Evolutionary conservation across 2,888 invertebrate species (phyloP).

Genomic region (Dione juno): DNA sequence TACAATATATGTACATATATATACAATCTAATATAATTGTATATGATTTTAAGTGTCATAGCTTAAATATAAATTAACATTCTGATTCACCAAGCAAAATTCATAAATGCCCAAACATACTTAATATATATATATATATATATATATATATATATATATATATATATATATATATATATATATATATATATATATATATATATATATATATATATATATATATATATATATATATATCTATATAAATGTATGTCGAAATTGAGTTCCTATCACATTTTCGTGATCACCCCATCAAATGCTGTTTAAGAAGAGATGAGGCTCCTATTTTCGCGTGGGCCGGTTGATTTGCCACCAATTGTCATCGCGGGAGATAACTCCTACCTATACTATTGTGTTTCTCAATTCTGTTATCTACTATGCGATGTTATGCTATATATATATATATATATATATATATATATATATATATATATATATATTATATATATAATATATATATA

Average conservation of each 20-base stretch:
- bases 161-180: too few species aligned
- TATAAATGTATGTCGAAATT: not conserved
- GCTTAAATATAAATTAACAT: not conserved
- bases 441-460: too few species aligned
- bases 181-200: too few species aligned
- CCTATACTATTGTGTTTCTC: slow-evolving; percentile 30
- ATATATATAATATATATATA: too few species aligned
- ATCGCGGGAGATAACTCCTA: slow-evolving; percentile 55
- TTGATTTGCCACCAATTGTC: slow-evolving; percentile 68
- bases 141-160: too few species aligned
- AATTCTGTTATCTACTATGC: slow-evolving; percentile 19
- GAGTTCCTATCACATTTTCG: slow-evolving; percentile 37
- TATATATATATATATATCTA: too few species aligned
- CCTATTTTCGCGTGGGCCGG: slow-evolving; percentile 64
- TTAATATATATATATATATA: not conserved
- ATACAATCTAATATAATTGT: not conserved
- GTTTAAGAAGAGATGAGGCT: slow-evolving; percentile 75
- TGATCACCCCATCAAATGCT: slow-evolving; percentile 51
- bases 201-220: too few species aligned
- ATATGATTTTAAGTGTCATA: too few species aligned
- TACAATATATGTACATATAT: not conserved
- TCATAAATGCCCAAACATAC: not conserved
- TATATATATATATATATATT: too few species aligned
- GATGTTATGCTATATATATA: slow-evolving; percentile 5
- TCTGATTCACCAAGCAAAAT: not conserved